These are phyloP conservation scores for Paracanthobrama guichenoti DNA, from an alignment of 2,113 vertebrate species.

Conservation along the genomic window DNA sequence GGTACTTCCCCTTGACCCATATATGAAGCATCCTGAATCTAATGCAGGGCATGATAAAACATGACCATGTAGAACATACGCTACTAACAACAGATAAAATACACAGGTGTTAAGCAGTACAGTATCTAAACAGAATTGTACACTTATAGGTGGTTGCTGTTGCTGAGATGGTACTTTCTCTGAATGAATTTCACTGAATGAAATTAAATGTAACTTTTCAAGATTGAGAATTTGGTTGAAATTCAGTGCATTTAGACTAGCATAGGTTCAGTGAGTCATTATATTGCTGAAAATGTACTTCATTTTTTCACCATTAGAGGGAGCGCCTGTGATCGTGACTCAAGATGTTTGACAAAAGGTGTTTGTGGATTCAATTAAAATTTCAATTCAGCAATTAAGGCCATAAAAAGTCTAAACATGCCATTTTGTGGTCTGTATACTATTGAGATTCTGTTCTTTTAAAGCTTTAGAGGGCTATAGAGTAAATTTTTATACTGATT, in stretches of 20 bases:
- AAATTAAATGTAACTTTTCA: background rate
- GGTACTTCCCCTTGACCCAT: constrained; percentile 35
- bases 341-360: no score
- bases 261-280: background rate
- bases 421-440: background rate
- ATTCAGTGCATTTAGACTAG: constrained; percentile 56
- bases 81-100: background rate
- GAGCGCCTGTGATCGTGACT: background rate
- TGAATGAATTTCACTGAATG: background rate
- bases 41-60: constrained; percentile 36
- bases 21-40: constrained; percentile 21
- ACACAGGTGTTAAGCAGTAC: background rate
- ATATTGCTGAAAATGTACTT: background rate
- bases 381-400: background rate
- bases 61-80: background rate
- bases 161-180: background rate
- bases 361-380: background rate
- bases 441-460: background rate
- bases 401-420: background rate
- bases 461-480: background rate
- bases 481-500: background rate
- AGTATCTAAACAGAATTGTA: background rate
- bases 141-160: background rate
- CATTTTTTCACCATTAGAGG: background rate
- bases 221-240: constrained; percentile 2